Conservation (phyloP, 2,113 vertebrate genomes). For the Trichechus manatus region DNA sequence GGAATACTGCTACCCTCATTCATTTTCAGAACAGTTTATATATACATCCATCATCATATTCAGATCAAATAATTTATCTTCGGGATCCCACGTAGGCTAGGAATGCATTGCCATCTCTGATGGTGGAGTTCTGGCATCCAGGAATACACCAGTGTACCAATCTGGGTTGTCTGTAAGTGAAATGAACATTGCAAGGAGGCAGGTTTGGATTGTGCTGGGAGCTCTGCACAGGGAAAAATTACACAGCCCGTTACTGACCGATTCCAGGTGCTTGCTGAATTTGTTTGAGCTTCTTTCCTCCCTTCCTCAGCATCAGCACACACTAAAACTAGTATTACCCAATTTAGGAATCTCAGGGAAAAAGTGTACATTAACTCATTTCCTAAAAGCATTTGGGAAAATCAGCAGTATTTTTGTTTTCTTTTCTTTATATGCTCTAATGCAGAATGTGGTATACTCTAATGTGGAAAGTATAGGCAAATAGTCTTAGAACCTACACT, state of each 20-base stretch:
- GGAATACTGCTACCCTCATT: neutral
- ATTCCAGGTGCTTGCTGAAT: conserved; percentile 11
- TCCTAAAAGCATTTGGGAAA: neutral
- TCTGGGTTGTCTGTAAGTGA: neutral
- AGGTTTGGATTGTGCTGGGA: neutral
- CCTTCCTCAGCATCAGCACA: conserved; percentile 42
- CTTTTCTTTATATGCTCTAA: neutral
- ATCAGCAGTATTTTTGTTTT: neutral
- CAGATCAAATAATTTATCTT: neutral
- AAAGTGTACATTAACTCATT: neutral
- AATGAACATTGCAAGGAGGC: neutral
- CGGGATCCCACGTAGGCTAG: neutral
- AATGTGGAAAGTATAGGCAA: neutral
- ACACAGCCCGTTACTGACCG: conserved; percentile 29
- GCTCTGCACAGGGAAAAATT: neutral
- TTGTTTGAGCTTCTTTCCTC: neutral
- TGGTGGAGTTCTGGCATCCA: neutral
- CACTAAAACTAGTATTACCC: neutral
- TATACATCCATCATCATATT: neutral
- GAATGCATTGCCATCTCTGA: neutral
- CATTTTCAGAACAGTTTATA: neutral
- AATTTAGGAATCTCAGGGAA: neutral
- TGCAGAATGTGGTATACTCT: neutral
- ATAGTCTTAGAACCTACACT: neutral
- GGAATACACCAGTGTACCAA: neutral